phyloP scores from a whole-genome alignment of 2,797 vertebrate genomes.

The Furcifer pardalis region DNA sequence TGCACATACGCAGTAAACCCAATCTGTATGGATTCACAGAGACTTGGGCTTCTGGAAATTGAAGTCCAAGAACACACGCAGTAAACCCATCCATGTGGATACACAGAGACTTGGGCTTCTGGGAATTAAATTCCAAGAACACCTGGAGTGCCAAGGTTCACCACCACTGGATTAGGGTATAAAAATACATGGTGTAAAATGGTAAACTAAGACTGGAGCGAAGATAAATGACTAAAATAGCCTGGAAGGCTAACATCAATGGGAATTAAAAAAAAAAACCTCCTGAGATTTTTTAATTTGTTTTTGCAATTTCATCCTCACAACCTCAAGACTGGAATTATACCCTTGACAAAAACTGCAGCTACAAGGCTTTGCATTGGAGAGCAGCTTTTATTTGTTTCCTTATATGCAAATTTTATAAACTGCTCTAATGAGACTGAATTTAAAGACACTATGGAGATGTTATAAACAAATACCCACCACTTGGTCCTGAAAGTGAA shows the following conservation, averaged over 20 bases:
- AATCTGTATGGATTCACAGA: no score
- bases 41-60: no score
- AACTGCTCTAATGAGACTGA: background rate
- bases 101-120: no score
- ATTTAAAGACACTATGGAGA: background rate
- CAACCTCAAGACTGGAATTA: background rate
- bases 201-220: no score
- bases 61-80: no score
- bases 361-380: background rate
- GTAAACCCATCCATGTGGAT: no score
- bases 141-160: no score
- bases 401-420: background rate
- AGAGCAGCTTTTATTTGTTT: background rate
- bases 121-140: no score
- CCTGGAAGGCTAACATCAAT: background rate
- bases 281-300: background rate
- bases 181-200: background rate
- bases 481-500: background rate
- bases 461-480: background rate
- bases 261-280: no score
- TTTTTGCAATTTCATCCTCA: background rate
- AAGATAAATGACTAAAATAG: background rate
- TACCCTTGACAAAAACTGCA: background rate
- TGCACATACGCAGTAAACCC: no score
- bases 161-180: no score